Base-by-base conservation (phyloP, 2,888 invertebrate genomes). In the Coleophora flavipennella region DNA sequence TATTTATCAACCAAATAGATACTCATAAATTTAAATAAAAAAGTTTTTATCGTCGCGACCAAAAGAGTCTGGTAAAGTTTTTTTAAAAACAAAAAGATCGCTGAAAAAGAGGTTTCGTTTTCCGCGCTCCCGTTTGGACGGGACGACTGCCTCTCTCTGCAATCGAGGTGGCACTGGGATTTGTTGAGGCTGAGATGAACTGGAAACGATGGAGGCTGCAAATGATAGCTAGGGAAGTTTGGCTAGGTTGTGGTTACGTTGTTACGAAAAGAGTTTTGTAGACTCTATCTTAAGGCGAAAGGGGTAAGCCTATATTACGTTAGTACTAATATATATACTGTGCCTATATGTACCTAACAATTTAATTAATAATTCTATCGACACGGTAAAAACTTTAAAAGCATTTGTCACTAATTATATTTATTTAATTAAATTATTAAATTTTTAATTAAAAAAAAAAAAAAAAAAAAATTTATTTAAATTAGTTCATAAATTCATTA, bases 191-290 rank as follows among this genome's bases (percentile, higher is more conserved):
- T 66, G 64, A 58, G 27, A 20, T 20, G 33, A 20, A 20, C 20
- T 20, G 6, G 20, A 20, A 20, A 6, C 20, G 20, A 20, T 20
- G 37, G 31, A 41, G 32, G 41, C 43, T 44, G 43, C 48, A 62
- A 69, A 67, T 69, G 65, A 74, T 63, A 60, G 59, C 52, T 20
- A 52, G 57, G 63, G 43, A 55, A 69, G 62, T 71, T 72, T 62
- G 58, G 53, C 55, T 52, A 47, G 56, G 57, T 46, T 50, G 50
- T 48, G 53, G 38, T 38, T 48, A 41, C 35, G 47, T 11, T 57
- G 46, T 46, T 41, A 6, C 3, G 20, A 20, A 20, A 4, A 20
- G 20, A 20, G 20, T 20, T 20, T 20, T 6, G 6, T 20, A 20
- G 6, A 20, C 3, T 20, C 20, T 20, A 20, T 20, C n/a, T n/a